Base-by-base conservation (phyloP, 2,113 vertebrate genomes). In the Murina feae region DNA sequence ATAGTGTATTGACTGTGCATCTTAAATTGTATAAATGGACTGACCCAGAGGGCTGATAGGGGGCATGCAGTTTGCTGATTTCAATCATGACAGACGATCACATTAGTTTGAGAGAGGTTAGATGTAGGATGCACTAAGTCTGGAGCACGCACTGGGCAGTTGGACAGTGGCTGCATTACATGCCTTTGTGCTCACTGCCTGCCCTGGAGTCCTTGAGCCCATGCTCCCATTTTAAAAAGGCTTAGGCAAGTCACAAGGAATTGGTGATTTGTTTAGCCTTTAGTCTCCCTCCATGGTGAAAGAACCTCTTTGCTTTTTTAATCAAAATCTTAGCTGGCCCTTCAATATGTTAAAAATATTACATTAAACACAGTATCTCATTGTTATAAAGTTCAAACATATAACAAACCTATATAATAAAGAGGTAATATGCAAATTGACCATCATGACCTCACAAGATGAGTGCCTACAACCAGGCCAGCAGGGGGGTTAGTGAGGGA, bases 301-400 rank as follows among this genome's bases (percentile, higher is more conserved):
- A 90, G 39, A 49, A 84, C n/a, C 53, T 84, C n/a, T 76, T 74
- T 51, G 47, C 47, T 79, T 95, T 96, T 95, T 90, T 71, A 79
- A 86, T 89, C 12, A 75, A 58, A 96, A 71, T 90, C 84, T 83
- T 84, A 92, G 44, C 5, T 58, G 76, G 79, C 32, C 89, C 23
- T 53, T 93, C 60, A 39, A 69, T 86, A 76, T 51, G 60, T 89
- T 76, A 90, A 91, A 93, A 79, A 74, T 58, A 74, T 9, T 35
- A 89, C 20, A 86, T 78, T 51, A 39, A 87, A 91, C 71, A 35
- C 11, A 55, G 37, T 35, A 86, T 51, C 55, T 84, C 47, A 47
- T 87, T 44, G 14, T 81, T 95, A 37, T 32, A 58, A 83, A 80
- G 30, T 66, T 69, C 68, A 76, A 93, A 53, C 69, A 2, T 51